A percentile compares a stretch with the other conserved stretches of the same genome.
Evolutionary conservation across 2,888 invertebrate genomes (phyloP).

Genomic region (Ornithoptera alexandrae): DNA sequence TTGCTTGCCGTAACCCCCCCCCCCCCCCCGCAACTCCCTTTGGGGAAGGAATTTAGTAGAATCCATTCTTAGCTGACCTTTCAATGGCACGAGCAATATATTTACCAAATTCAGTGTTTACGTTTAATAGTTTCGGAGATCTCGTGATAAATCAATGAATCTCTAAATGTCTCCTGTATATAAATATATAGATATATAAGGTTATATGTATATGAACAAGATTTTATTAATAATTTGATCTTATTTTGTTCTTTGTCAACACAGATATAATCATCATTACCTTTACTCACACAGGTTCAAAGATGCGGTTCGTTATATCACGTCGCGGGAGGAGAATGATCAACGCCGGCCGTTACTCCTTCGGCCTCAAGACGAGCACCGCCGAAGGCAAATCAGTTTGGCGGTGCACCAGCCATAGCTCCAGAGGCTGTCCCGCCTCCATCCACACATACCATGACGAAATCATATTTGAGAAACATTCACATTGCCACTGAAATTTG

Average conservation of each 20-base stretch:
- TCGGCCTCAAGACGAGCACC: slow-evolving; percentile 31
- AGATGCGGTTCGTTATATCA: slow-evolving; percentile 20
- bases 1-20: too few relatives aligned
- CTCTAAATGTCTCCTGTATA: too few relatives aligned
- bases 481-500: slow-evolving; percentile 36
- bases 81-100: too few relatives aligned
- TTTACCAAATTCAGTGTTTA: too few relatives aligned
- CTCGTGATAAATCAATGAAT: too few relatives aligned
- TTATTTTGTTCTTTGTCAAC: not conserved
- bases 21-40: too few relatives aligned
- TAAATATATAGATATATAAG: too few relatives aligned
- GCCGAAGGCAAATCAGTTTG: slow-evolving; percentile 35
- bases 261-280: not conserved
- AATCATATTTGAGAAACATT: slow-evolving; percentile 36
- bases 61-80: too few relatives aligned
- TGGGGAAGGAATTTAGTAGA: too few relatives aligned
- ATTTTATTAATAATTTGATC: too few relatives aligned
- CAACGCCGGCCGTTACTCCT: slow-evolving; percentile 32
- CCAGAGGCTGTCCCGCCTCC: slow-evolving; percentile 46
- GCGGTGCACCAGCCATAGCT: slow-evolving; percentile 43
- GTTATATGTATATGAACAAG: too few relatives aligned
- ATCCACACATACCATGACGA: slow-evolving; percentile 41
- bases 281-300: not conserved
- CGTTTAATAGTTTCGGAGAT: too few relatives aligned
- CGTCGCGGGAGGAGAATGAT: slow-evolving; percentile 32